Evolutionary conservation across 2,797 vertebrate species (phyloP), one percentile per base, ranked within the genome.

Genomic region (Labroides dimidiatus): DNA sequence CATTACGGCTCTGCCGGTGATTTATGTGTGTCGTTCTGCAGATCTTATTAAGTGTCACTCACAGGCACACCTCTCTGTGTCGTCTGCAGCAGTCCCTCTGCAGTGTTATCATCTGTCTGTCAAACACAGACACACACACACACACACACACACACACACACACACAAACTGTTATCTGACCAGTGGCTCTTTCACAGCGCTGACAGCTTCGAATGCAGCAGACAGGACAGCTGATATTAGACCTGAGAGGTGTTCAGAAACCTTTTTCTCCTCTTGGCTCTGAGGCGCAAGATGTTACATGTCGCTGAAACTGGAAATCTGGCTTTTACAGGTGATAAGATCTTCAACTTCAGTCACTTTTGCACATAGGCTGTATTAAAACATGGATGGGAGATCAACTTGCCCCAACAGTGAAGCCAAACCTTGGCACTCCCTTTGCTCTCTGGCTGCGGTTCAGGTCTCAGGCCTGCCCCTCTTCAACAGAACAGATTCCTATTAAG

Each of bases 41-140:
- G 65, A 78, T 88, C 80, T 88, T 72, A 87, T 86, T 84, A 85
- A 75, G 69, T 69, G 84, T 86, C 89, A 73, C 75, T 88, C 82
- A 85, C 51, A 47, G 75, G 86, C 74, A 30, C 72, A 68, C 72
- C 50, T 82, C 80, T 68, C 13, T 15, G 45, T 72, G 66, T 70
- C 60, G n/a, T 77, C 72, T 71, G 52, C 50, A 33, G 63, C 59
- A 45, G 63, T 19, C 60, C 44, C 42, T 45, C 75, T 78, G 75
- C 63, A 64, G 49, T 65, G 56, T 68, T 74, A 79, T 81, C 72
- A 47, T 64, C 62, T 65, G 69, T 24, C 54, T 84, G 67, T 86
- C 80, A 69, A 58, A 73, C 73, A 57, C 55, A 62, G 71, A 64
- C 56, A 33, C 41, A 23, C 54, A 52, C 21, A 4, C 20, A 33